A percentile compares a stretch with the other conserved stretches of the same genome.
These are phyloP conservation scores for Oceanodroma tethys DNA, from an alignment of 2,113 vertebrate genomes.

Conservation along the genomic window DNA sequence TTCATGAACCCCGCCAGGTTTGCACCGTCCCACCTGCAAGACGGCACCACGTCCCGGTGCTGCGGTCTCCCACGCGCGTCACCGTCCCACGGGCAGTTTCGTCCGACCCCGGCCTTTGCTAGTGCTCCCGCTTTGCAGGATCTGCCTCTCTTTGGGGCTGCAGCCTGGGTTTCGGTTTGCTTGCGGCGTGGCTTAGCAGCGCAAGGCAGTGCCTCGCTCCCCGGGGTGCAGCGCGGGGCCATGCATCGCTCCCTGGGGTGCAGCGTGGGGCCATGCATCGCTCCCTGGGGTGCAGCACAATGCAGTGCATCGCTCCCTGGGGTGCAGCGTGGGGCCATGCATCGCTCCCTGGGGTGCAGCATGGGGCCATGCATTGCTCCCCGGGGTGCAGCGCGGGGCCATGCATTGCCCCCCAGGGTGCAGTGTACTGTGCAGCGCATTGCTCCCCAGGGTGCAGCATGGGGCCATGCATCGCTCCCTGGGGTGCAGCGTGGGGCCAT, in stretches of 20 bases:
- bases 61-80: fast-evolving
- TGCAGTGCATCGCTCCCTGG: not conserved
- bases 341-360: not conserved
- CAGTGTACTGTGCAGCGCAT: too few relatives aligned
- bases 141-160: not conserved
- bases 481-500: too few relatives aligned
- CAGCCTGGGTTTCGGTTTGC: fast-evolving
- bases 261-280: fast-evolving
- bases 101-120: not conserved
- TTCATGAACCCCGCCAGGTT: fast-evolving
- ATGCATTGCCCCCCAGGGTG: too few relatives aligned
- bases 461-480: too few relatives aligned
- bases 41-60: fast-evolving
- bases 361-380: fast-evolving
- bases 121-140: fast-evolving
- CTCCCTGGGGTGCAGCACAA: not conserved
- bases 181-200: fast-evolving
- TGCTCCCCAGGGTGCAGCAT: too few relatives aligned
- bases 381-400: not conserved
- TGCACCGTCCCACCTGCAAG: not conserved
- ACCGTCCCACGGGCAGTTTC: fast-evolving
- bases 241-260: not conserved
- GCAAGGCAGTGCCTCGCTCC: not conserved
- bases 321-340: not conserved
- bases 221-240: not conserved